Base-by-base conservation (phyloP, 2,113 vertebrate genomes). In the Cyprinus carpio region DNA sequence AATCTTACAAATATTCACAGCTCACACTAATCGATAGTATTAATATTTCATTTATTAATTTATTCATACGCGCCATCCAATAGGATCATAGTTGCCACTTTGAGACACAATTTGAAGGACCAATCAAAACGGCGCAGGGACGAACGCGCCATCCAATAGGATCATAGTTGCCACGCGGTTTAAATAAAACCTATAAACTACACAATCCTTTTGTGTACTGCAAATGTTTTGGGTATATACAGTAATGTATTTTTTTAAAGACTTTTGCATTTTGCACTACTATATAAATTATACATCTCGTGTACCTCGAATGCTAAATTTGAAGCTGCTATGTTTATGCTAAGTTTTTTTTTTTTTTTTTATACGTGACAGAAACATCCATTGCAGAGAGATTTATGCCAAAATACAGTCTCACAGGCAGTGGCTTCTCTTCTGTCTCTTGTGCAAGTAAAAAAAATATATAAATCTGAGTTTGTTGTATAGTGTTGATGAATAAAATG, bases 131-230 rank as follows among this genome's bases (percentile, higher is more conserved):
- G 46, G 62, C 40, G 40, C 71, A 75, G 15, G 20, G 25, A 69
- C 64, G 3, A 34, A 46, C n/a, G 4, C n/a, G 2, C 0, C 56
- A 20, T 75, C 80, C 72, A 86, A 86, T 77, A n/a, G 11, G 62
- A 46, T 60, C 62, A 31, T 43, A 67, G 85, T 78, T 83, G 74
- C 80, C 43, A 83, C n/a, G 85, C 7, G 5, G 6, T 46, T 15
- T 37, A 37, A 37, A 37, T 2, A 31, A 54, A 18, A 6, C 4
- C 2, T 18, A 18, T 18, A 54, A 18, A 54, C 51, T 29, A 15
- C 4, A 5, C 4, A 15, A 5, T 46, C 0, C 15, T 51, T 64
- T 29, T 65, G 2, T 16, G 13, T 31, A 3, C 1, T 65, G 64
- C 25, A 65, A 65, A 16, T 65, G 27, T 16, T 15, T 31, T 31